Base-by-base conservation (phyloP, 2,888 invertebrate species). In the Sminthurides aquaticus region DNA sequence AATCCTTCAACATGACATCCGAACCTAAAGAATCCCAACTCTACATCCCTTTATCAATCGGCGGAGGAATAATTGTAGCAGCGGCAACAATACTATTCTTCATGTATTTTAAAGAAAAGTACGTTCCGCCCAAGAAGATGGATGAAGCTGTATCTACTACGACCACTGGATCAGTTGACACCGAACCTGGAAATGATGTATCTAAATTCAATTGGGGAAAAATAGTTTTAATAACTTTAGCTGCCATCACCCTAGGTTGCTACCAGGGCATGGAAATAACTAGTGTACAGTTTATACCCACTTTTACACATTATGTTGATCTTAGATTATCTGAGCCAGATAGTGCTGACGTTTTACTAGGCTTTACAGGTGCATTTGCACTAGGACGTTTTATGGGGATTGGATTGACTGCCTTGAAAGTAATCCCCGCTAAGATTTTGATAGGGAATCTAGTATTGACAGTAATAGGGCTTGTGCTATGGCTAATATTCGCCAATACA, bases 261-360 rank as follows among this genome's bases (percentile, higher is more conserved):
- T 70, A 69, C 54, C 65, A 64, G 24, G 70, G 69, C 11, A 69
- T 67, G 70, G 70, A 71, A 59, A 57, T 67, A 5, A 57, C 62
- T 24, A 67, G 67, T 0, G 58, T 70, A 58, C 70, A 70, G 54
- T 62, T 71, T 15, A 54, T 71, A 8, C 69, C 71, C 2, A 70
- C 69, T 25, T 70, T 70, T 60, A 66, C 70, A 15, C 70, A 70
- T 49, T 69, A 65, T 22, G 60, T 64, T 26, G 67, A 65, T 24
- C 54, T 70, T 1, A 25, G 62, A n/a, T 57, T 71, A 11, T 63
- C 70, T 0, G 66, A 67, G 29, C 65, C 64, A 1, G 59, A 64
- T 1, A 61, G 67, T 3, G 71, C 71, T 15, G 28, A 61, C 11
- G 58, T 68, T 15, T 55, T 70, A 20, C 54, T 69, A 1, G 70